Base-by-base conservation (phyloP, 2,888 invertebrate species). In the Ernsta delagoae region DNA sequence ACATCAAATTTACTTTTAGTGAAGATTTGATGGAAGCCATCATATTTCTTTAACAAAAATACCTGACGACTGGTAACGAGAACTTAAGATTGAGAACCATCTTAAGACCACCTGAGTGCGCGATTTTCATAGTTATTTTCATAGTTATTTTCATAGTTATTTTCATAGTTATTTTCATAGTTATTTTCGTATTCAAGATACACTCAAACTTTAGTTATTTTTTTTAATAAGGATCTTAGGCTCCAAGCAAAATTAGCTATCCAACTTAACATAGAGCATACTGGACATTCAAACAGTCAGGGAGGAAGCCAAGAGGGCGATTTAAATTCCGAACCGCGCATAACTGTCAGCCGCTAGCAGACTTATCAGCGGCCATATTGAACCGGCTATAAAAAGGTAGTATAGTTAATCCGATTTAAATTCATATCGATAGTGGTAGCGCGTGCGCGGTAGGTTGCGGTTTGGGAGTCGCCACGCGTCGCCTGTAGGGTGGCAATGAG, bases 371-470 rank as follows among this genome's bases (percentile, higher is more conserved):
- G 56, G 50, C 73, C 73, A 74, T 75, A 71, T 73, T 75, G 72
- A 59, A 63, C 34, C 50, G 62, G 43, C 63, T 60, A 43, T 59
- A 24, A 68, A 71, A 57, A 70, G 57, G 74, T 75, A 73, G 78
- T 82, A 79, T 79, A 79, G 79, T 84, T 89, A 89, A 87, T 89
- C 86, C 84, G 84, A 86, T 91, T 91, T 87, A 86, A 86, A 91
- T 90, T 90, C 91, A 89, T 85, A 87, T 86, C 85, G 84, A 85
- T 86, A 83, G 78, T 73, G 82, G 74, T 75, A 77, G 85, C 88
- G 88, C 89, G 90, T 89, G 90, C 87, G 86, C 88, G 83, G 83
- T 82, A 77, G 80, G 83, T 80, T 78, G 84, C 78, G 80, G 79
- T 83, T 87, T 81, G 79, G 75, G 74, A 85, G 79, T 82, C 90